Evolutionary conservation across 2,113 vertebrate genomes (phyloP), one percentile per base, ranked within the genome.

Genomic region (Solea solea): DNA sequence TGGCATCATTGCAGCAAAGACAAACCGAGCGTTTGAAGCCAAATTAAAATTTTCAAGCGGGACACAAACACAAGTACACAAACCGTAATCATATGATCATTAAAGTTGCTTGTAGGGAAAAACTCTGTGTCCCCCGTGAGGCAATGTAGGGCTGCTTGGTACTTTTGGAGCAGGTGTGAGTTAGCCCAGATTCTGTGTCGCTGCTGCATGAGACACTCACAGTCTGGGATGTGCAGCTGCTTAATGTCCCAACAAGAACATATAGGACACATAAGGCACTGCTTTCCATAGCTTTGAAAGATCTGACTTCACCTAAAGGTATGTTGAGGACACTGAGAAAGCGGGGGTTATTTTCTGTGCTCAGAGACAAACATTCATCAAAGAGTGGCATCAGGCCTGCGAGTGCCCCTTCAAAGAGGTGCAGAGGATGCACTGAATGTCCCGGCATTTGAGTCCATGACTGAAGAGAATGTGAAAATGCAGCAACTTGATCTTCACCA

Each of bases 141-240:
- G 9, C 42, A 4, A 3, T n/a, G 14, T 41, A 40, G 55, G 39
- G 39, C 55, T 41, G 15, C 39, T n/a, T 14, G 15, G 55, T 13
- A 39, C 48, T 5, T 74, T 71, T 21, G 6, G 40, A 79, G 64
- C 74, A 78, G 74, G 72, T 86, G 76, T 55, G 70, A 15, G 45
- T 73, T 61, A 64, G 42, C 66, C 64, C 53, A 72, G 27, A 65
- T 80, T 80, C 56, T 40, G 16, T n/a, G n/a, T 27, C 25, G 58
- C 57, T 60, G 58, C 60, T 49, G 53, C 50, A 71, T n/a, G 7
- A 61, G 53, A n/a, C 54, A 41, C 69, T 44, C 4, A 8, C 3
- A 58, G 52, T 12, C 34, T 11, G 15, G 54, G 56, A 65, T 14
- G 5, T 63, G 72, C 76, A 82, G 83, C 71, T 78, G 78, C 44